A percentile compares a stretch with the other conserved stretches of the same genome.
Evolutionary conservation across 1,140 invertebrate species (phyloP).

Genomic region (Brachionus sp.): DNA sequence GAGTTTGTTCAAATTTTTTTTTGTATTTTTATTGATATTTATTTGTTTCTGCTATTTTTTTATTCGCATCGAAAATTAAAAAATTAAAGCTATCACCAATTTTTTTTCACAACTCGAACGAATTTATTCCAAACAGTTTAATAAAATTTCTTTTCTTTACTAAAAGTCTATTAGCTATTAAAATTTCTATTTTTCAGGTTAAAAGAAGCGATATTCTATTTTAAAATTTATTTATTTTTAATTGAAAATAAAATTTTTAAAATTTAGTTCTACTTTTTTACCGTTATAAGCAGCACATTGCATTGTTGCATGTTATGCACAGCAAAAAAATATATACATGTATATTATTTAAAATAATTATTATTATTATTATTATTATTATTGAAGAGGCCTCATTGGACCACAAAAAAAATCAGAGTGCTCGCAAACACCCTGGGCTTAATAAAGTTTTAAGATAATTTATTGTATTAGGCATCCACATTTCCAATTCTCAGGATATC

Average conservation of each 20-base stretch:
- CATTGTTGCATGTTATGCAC: neutral
- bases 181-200: neutral
- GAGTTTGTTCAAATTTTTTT: neutral
- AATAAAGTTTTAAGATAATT: too few relatives aligned
- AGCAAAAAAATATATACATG: too few relatives aligned
- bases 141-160: neutral
- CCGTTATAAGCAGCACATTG: neutral
- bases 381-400: too few relatives aligned
- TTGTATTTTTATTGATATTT: neutral
- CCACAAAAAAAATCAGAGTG: too few relatives aligned
- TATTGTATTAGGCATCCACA: too few relatives aligned
- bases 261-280: neutral
- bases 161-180: neutral
- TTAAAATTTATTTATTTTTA: neutral
- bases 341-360: too few relatives aligned
- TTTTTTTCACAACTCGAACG: neutral
- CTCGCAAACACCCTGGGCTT: too few relatives aligned
- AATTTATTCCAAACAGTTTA: neutral
- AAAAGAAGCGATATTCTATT: neutral
- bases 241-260: neutral
- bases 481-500: too few relatives aligned
- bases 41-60: slow-evolving; percentile 26
- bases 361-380: too few relatives aligned
- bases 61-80: neutral
- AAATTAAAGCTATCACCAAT: neutral